Evolutionary conservation across 2,888 invertebrate genomes (phyloP), one percentile per base, ranked within the genome.

Genomic region (Acrobasis suavella): DNA sequence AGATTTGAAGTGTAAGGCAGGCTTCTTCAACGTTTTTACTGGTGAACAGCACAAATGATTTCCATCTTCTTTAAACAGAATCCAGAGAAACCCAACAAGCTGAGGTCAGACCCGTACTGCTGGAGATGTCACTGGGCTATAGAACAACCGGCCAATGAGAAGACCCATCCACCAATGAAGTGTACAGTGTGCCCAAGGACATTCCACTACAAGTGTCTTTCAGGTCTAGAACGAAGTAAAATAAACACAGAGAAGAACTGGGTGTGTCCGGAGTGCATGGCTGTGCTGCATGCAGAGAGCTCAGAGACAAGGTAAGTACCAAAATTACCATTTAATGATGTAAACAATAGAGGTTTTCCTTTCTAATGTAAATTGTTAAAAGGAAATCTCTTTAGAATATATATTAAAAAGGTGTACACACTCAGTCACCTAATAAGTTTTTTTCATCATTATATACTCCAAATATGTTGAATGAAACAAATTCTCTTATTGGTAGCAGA

Each of bases 221-320:
- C 89, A 0, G 84, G 87, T 10, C 93, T 66, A 0, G 91, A 91
- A 65, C 75, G 90, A 79, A 73, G 88, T 91, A 76, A 94, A 93
- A 80, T 83, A 14, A 70, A 69, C 16, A 7, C 69, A 1, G 85
- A 85, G 9, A 87, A 86, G 63, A 86, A 72, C 62, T 98, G 97
- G 97, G 95, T 96, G 58, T 98, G 98, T 80, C 96, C 96, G 0
- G 98, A 98, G 83, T 99, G 98, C 83, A 92, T 95, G 67, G 85
- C 93, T 9, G 94, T 96, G 59, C 89, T 96, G 67, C 94, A 94
- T 73, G 96, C 96, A 9, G 96, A 96, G 82, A 95, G 95, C 78
- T 94, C 94, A 6, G 95, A 95, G 72, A 94, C 95, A 49, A 94
- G 95, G 95, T 94, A 81, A 81, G 75, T 72, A 60, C 15, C 10